Evolutionary conservation across 2,888 invertebrate genomes (phyloP), one percentile per base, ranked within the genome.

Genomic region (Lobophora halterata): DNA sequence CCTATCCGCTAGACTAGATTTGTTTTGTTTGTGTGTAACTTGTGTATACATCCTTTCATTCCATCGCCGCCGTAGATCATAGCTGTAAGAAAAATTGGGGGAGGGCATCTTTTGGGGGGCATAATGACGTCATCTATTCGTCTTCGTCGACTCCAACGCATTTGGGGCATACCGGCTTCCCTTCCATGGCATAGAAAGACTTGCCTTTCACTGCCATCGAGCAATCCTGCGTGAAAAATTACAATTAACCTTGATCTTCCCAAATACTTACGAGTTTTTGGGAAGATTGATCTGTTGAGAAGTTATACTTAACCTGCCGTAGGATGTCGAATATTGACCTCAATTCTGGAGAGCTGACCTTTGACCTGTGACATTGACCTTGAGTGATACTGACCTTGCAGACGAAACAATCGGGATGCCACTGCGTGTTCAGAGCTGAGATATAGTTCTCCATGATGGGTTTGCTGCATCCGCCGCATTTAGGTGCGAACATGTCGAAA

Each of bases 401-500:
- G 55, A 98, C 97, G 89, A 99, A 99, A 87, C 99, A 99, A 73
- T 98, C 96, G 5, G 98, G 94, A 85, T 99, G 99, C 98, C 99
- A 99, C 80, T 99, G 98, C 52, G 95, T 94, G 86, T 97, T 97
- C 56, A 99, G 90, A 31, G 98, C 99, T 14, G 98, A 97, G 77
- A 99, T 98, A 80, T 98, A 99, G 82, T 98, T 98, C 86, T 97
- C 97, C 93, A 97, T 97, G 67, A 99, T 99, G 52, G 98, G 95
- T 33, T 96, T 93, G 67, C 91, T 93, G 89, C 99, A 99, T 21
- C 97, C 98, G 31, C 97, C 97, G 85, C 99, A 99, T 75, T 98
- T 97, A 2, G 98, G 98, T 3, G 98, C 99, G 81, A 98, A 99
- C 94, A 97, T 95, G 68, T 97, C 96, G 76, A 98, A 97, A 86